A percentile compares a stretch with the other conserved stretches of the same genome.
These are phyloP conservation scores for Leucophenga maculata DNA, from an alignment of 2,888 invertebrate species.

Conservation along the genomic window DNA sequence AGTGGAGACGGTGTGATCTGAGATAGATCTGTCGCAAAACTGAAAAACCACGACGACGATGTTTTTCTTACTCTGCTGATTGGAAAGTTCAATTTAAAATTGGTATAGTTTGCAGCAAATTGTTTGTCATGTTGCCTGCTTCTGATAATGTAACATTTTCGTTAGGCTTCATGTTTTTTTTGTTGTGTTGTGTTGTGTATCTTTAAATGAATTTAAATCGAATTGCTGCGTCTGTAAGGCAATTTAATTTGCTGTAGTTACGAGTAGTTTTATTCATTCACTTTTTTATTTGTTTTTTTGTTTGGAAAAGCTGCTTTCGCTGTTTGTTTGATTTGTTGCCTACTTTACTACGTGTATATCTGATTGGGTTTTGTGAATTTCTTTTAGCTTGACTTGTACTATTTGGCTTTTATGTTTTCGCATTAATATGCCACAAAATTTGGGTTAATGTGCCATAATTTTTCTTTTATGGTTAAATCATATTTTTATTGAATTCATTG, in stretches of 20 bases:
- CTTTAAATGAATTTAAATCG: constrained; percentile 42
- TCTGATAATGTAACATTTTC: constrained; percentile 28
- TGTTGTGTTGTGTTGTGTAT: constrained; percentile 29
- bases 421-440: constrained; percentile 2
- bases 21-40: too few species aligned
- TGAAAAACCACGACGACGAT: constrained; percentile 28
- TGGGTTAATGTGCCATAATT: constrained; percentile 2
- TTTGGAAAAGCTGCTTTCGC: constrained; percentile 18
- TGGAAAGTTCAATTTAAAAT: constrained; percentile 19
- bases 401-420: not conserved
- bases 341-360: too few species aligned
- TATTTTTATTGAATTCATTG: constrained; percentile 28
- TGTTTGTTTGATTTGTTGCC: not conserved
- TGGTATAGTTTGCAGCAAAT: constrained; percentile 9
- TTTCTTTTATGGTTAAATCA: not conserved
- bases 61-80: constrained; percentile 29
- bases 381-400: not conserved
- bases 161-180: constrained; percentile 48
- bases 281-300: too few species aligned
- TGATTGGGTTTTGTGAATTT: too few species aligned
- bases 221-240: constrained; percentile 7
- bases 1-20: constrained; percentile 28
- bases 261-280: too few species aligned
- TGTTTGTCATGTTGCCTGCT: constrained; percentile 2
- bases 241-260: too few species aligned